Conservation (phyloP, 2,888 invertebrate species). For the Meteorus cinctellus region DNA sequence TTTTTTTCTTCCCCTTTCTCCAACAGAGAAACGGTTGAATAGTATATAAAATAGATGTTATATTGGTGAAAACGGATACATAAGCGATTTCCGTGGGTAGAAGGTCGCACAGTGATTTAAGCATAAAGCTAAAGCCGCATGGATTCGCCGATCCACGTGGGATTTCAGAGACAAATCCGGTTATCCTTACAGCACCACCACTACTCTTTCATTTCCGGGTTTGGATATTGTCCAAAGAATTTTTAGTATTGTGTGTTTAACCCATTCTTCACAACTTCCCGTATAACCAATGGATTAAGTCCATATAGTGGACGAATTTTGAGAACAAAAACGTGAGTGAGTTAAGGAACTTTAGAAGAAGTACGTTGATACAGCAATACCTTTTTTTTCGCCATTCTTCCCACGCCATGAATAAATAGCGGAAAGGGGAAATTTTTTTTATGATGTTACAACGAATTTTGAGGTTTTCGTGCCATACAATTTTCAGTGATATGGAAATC, state of each 20-base stretch:
- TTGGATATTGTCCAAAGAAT: constrained; percentile 50
- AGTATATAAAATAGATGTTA: not conserved
- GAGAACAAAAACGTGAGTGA: too few species aligned
- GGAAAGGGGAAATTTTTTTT: too few species aligned
- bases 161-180: constrained; percentile 52
- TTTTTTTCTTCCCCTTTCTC: not conserved
- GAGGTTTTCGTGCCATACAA: too few species aligned
- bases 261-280: constrained; percentile 37
- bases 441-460: too few species aligned
- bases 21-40: not conserved
- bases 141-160: constrained; percentile 48
- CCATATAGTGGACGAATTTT: too few species aligned
- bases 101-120: constrained; percentile 22
- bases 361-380: too few species aligned
- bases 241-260: constrained; percentile 43
- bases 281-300: too few species aligned
- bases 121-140: not conserved
- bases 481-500: too few species aligned
- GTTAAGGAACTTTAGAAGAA: too few species aligned
- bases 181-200: constrained; percentile 47
- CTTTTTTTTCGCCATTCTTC: too few species aligned
- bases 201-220: constrained; percentile 51
- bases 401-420: too few species aligned
- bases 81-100: not conserved
- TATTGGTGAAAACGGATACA: not conserved